Evolutionary conservation across 2,888 invertebrate species (phyloP), one percentile per base, ranked within the genome.

Genomic region (Scelioninae gen. 1): DNA sequence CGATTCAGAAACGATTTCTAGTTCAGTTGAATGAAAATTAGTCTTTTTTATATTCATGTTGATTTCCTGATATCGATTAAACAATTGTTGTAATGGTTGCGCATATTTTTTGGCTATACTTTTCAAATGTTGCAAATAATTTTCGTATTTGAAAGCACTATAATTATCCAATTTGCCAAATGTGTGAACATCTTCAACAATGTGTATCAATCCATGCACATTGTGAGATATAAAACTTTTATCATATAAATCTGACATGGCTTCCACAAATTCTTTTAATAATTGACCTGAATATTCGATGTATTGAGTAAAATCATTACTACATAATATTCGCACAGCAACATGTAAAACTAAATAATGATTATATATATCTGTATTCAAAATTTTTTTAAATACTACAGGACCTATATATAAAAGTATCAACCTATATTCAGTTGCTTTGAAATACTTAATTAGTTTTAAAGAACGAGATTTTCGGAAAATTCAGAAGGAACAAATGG

Each of bases 111-210:
- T 72, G 15, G 74, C 31, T 6, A 74, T 10, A n/a, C 38, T 10
- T 78, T 82, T 82, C 7, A 77, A 51, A 9, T 23, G 11, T 13
- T 79, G 66, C 16, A 83, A 58, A 60, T 51, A 83, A 15, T 83
- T 83, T 65, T 79, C 74, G 32, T 11, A 82, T 34, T 66, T 76
- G 23, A 82, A 82, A 11, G 71, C 82, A 58, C 82, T 82, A 15
- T 11, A 76, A 34, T 47, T 72, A 56, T 82, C 82, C 56, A 82
- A 16, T n/a, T 31, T 8, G n/a, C 68, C 78, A 5, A 68, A 78
- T 45, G 0, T 55, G 72, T 45, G 68, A 8, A 72, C 78, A 51
- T 82, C 74, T 16, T 69, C 0, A 45, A 15, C 47, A 4, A 69
- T 0, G 23, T 69, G 69, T 23, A 69, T 56, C 2, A 69, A 29